Conservation (phyloP, 1,140 invertebrate genomes). For the Philotrypesis tridentata region DNA sequence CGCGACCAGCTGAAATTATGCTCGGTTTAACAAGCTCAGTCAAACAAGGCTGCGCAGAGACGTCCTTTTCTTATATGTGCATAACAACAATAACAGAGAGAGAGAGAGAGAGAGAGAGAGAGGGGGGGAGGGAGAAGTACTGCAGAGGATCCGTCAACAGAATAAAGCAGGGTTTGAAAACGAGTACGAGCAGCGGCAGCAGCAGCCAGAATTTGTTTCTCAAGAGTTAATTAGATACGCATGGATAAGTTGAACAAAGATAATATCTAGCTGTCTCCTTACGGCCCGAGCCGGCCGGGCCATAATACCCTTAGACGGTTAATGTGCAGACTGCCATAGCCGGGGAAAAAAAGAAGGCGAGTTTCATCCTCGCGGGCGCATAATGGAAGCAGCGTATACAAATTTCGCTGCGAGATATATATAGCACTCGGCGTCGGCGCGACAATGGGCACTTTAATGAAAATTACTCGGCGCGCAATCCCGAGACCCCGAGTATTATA, state of each 20-base stretch:
- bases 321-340: background rate
- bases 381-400: conserved; percentile 3
- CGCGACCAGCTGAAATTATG: too few species aligned
- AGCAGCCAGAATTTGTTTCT: background rate
- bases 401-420: background rate
- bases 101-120: too few species aligned
- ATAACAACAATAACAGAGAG: too few species aligned
- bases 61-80: too few species aligned
- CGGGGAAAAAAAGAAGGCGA: background rate
- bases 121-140: too few species aligned
- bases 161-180: background rate
- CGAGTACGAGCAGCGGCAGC: too few species aligned
- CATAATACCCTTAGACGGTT: background rate
- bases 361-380: background rate
- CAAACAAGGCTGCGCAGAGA: too few species aligned
- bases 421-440: background rate
- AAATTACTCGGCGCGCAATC: conserved; percentile 26
- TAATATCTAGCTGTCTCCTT: background rate
- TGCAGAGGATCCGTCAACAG: background rate
- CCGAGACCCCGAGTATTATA: conserved; percentile 6
- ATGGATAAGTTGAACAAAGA: background rate
- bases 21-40: too few species aligned
- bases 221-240: background rate
- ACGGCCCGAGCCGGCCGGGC: background rate
- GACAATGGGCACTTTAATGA: conserved; percentile 39